Conservation (phyloP, 2,113 vertebrate genomes). For the Scalopus aquaticus region DNA sequence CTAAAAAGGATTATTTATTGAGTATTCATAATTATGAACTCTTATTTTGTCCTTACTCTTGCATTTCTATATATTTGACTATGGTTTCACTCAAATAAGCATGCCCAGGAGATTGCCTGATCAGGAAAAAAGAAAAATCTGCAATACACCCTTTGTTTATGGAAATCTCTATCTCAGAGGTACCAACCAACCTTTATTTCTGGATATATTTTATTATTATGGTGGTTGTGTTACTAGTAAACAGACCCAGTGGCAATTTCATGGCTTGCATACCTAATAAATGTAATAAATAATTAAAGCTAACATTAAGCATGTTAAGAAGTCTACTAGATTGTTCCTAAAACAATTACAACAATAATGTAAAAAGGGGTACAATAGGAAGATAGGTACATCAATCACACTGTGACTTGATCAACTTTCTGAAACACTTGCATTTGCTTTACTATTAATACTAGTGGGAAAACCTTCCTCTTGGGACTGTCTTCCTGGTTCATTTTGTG, state of each 20-base stretch:
- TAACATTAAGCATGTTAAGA: conserved; percentile 35
- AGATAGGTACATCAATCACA: conserved; percentile 43
- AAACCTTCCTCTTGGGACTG: not conserved
- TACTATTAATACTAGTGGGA: conserved; percentile 26
- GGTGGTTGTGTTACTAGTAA: not conserved
- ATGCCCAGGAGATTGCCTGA: not conserved
- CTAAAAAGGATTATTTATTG: conserved; percentile 16
- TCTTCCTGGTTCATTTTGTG: conserved; percentile 40
- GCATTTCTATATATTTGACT: conserved; percentile 32
- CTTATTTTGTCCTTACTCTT: conserved; percentile 4
- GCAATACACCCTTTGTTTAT: not conserved
- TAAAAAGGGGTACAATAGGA: conserved; percentile 34
- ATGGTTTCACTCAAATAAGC: not conserved
- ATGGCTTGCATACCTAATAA: conserved; percentile 5
- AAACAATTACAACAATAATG: conserved; percentile 27
- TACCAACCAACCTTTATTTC: conserved; percentile 53
- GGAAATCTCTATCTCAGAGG: conserved; percentile 27
- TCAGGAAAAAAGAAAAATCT: not conserved
- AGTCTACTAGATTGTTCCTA: conserved; percentile 11
- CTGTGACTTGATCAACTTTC: conserved; percentile 57
- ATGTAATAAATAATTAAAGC: conserved; percentile 61
- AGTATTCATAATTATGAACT: not conserved
- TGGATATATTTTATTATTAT: conserved; percentile 23
- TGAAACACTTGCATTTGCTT: conserved; percentile 16
- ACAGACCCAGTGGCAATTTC: conserved; percentile 4